phyloP scores from a whole-genome alignment of 1,140 invertebrate species.

The Centruroides vittatus region DNA sequence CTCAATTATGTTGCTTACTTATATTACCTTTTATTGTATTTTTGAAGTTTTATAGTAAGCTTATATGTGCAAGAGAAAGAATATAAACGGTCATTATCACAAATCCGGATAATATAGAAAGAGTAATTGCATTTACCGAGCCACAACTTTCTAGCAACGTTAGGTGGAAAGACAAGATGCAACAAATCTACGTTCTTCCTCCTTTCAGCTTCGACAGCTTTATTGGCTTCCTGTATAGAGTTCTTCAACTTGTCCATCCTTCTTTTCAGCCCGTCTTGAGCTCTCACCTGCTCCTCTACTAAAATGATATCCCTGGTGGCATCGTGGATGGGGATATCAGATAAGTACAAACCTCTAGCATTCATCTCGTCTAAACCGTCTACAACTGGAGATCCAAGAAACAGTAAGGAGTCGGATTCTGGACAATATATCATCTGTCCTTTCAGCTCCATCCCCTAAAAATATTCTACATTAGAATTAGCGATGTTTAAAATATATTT shows the following conservation, averaged over 20 bases:
- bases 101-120: too few relatives aligned
- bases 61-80: too few relatives aligned
- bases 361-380: constrained; percentile 85
- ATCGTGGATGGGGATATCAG: constrained; percentile 89
- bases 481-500: too few relatives aligned
- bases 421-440: constrained; percentile 92
- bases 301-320: constrained; percentile 81
- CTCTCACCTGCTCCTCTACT: constrained; percentile 86
- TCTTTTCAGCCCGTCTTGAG: constrained; percentile 80
- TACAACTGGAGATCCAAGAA: constrained; percentile 82
- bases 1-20: too few relatives aligned
- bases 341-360: constrained; percentile 81
- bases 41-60: too few relatives aligned
- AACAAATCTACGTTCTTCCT: constrained; percentile 89
- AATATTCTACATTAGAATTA: too few relatives aligned
- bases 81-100: too few relatives aligned
- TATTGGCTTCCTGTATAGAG: constrained; percentile 80
- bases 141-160: constrained; percentile 83
- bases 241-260: constrained; percentile 90
- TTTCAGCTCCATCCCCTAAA: constrained; percentile 73
- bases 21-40: too few relatives aligned
- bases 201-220: constrained; percentile 78
- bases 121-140: constrained; percentile 43
- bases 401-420: constrained; percentile 77
- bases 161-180: constrained; percentile 85